phyloP scores from a whole-genome alignment of 2,797 vertebrate species.

The Rhynchonycteris naso region DNA sequence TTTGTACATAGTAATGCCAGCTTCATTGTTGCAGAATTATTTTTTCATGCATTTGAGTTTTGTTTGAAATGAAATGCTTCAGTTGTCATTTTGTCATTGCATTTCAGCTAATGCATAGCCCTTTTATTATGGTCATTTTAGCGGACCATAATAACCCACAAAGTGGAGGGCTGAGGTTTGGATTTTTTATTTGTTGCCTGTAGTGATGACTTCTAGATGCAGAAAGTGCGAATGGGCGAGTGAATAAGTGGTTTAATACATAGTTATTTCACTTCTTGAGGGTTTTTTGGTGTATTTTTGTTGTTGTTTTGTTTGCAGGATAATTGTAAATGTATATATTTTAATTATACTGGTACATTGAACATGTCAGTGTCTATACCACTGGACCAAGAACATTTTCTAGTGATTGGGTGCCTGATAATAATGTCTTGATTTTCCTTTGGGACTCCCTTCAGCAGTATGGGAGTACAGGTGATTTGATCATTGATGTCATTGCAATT shows the following conservation, averaged over 20 bases:
- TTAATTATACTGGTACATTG: conserved; percentile 80
- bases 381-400: conserved; percentile 69
- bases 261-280: conserved; percentile 67
- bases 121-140: conserved; percentile 70
- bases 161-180: conserved; percentile 39
- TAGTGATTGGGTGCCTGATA: conserved; percentile 70
- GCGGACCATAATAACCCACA: conserved; percentile 35
- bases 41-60: conserved; percentile 51
- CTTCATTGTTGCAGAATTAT: conserved; percentile 36
- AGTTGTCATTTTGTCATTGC: conserved; percentile 47
- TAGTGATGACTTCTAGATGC: conserved; percentile 63
- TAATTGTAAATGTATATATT: conserved; percentile 81
- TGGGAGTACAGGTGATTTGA: conserved; percentile 70
- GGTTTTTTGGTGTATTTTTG: neutral
- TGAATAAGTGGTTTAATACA: conserved; percentile 62
- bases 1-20: conserved; percentile 73
- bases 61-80: conserved; percentile 60
- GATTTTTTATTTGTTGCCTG: conserved; percentile 46
- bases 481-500: conserved; percentile 78
- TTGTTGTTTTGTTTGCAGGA: conserved; percentile 66
- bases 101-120: conserved; percentile 51
- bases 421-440: conserved; percentile 75
- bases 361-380: conserved; percentile 70
- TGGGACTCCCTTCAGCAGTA: conserved; percentile 52
- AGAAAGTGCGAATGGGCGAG: conserved; percentile 68